Base-by-base conservation (phyloP, 1,140 invertebrate genomes). In the Zaprionus capensis region DNA sequence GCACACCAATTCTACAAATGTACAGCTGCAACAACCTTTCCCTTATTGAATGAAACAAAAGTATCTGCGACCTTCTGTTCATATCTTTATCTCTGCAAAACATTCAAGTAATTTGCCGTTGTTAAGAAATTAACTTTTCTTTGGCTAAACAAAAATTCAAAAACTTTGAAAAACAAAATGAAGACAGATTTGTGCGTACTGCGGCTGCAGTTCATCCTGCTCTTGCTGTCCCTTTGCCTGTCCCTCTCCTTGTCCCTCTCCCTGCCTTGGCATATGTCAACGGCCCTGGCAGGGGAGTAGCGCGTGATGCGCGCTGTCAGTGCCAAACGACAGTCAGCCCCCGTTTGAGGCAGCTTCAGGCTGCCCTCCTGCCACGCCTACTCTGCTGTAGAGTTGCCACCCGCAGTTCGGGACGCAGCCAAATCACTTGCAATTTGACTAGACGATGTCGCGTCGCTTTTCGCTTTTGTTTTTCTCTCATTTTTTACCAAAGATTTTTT, bases 371-470 rank as follows among this genome's bases (percentile, higher is more conserved):
- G 20, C 56, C 66, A 9, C n/a, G 9, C 36, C 61, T 20, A 17
- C 15, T 28, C 22, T 36, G 15, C 28, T 3, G 34, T 17, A 22
- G 12, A 9, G 28, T 67, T 44, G 58, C 55, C 72, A 44, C 72
- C 58, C 76, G 64, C 78, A 36, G 66, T 46, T 64, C 64, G 57
- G 58, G 78, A 46, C 53, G 71, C 66, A 78, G 66, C 51, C 76
- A 81, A 81, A 79, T 79, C 66, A 71, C 72, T 81, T 81, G 76
- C 78, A 81, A 81, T 79, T 81, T 75, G 78, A 79, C 78, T 81
- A 81, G 78, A 81, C 78, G 71, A 58, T 38, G 78, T 81, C 78
- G 71, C 78, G 76, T 76, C 77, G 57, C 24, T 78, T 78, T 79
- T 79, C 64, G 56, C 46, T 58, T 71, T 68, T 57, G 56, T 65